These are phyloP conservation scores for Bombus terrestris DNA, from an alignment of 1,140 invertebrate genomes.

Conservation along the genomic window DNA sequence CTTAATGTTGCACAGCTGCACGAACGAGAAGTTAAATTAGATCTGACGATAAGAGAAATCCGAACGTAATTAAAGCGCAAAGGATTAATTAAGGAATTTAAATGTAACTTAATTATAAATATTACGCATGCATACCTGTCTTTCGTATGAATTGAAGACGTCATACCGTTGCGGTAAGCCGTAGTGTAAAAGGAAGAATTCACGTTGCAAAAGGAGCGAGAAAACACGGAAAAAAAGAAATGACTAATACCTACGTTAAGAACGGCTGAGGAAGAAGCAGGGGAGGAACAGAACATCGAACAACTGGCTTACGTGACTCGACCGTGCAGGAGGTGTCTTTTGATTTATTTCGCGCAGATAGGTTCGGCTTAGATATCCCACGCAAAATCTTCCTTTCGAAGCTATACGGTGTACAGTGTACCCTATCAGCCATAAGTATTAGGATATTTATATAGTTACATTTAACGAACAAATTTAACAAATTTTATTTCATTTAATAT, in stretches of 20 bases:
- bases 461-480: no score
- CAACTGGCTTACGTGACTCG: constrained; percentile 38
- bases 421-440: neutral
- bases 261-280: neutral
- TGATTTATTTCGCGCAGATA: constrained; percentile 56
- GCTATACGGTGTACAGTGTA: neutral
- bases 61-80: constrained; percentile 5
- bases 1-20: neutral
- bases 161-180: neutral
- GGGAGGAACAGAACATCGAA: neutral
- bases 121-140: neutral
- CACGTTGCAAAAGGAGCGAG: neutral
- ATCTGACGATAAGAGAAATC: neutral
- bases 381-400: neutral
- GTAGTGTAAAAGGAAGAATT: neutral
- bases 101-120: constrained; percentile 7
- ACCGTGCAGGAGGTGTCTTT: constrained; percentile 21
- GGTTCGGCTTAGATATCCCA: constrained; percentile 40
- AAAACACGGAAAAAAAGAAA: neutral
- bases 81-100: constrained; percentile 17
- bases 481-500: no score
- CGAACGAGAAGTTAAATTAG: constrained; percentile 5
- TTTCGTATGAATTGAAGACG: neutral
- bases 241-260: neutral
- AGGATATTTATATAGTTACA: no score